These are phyloP conservation scores for Drosophila watanabei DNA, from an alignment of 1,140 invertebrate species.

Conservation along the genomic window DNA sequence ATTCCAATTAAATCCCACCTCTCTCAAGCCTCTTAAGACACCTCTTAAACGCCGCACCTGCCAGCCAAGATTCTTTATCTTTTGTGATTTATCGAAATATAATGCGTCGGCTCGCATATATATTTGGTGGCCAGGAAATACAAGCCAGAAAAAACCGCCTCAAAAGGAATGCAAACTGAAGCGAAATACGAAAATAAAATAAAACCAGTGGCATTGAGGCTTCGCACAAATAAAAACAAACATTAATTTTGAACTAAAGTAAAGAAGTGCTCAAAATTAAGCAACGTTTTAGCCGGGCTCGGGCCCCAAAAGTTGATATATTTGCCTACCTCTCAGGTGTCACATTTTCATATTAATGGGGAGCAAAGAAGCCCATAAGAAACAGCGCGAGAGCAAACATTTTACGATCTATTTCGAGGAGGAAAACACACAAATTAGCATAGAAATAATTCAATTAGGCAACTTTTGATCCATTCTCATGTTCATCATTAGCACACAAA, in stretches of 20 bases:
- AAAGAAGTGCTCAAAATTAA: constrained; percentile 54
- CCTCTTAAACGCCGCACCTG: constrained; percentile 32
- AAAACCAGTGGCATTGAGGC: constrained; percentile 76
- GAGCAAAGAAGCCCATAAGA: constrained; percentile 21
- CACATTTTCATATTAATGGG: constrained; percentile 63
- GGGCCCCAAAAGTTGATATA: constrained; percentile 52
- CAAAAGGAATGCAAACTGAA: constrained; percentile 54
- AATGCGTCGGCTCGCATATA: constrained; percentile 37
- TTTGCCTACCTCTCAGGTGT: constrained; percentile 48
- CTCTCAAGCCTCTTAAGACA: constrained; percentile 11
- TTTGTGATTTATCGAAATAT: constrained; percentile 49
- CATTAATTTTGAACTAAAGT: constrained; percentile 64
- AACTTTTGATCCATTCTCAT: constrained; percentile 60
- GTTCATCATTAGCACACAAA: constrained; percentile 57
- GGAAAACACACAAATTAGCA: constrained; percentile 68
- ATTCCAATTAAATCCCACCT: constrained; percentile 20
- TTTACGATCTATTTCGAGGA: constrained; percentile 53
- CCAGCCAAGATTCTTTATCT: constrained; percentile 33
- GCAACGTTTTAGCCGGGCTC: constrained; percentile 40
- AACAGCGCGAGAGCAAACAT: constrained; percentile 26
- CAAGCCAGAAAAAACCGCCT: constrained; percentile 16
- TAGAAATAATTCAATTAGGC: constrained; percentile 79
- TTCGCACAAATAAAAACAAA: constrained; percentile 63
- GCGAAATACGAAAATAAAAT: constrained; percentile 26
- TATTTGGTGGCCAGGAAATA: constrained; percentile 46